Evolutionary conservation across 2,888 invertebrate species (phyloP).

Genomic region (Stratiomys singularior): DNA sequence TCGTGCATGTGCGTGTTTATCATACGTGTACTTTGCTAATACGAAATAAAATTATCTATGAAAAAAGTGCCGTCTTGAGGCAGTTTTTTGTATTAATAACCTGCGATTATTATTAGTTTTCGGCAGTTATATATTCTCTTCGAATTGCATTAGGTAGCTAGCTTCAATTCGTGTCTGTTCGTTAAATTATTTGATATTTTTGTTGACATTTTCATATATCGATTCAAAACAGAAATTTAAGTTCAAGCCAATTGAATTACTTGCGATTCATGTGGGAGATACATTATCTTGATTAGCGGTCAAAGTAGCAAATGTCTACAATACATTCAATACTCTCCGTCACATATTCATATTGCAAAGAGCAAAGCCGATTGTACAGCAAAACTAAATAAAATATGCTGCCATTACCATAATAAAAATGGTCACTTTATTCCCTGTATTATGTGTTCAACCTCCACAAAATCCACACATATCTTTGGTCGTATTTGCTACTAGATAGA

Average conservation of each 20-base stretch:
- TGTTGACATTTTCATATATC: neutral
- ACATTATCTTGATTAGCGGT: neutral
- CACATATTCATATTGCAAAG: neutral
- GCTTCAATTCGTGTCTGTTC: no score
- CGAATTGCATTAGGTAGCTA: no score
- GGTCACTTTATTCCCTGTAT: constrained; percentile 54
- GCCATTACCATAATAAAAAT: constrained; percentile 55
- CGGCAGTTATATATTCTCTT: no score
- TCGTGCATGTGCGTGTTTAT: no score
- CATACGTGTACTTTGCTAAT: no score
- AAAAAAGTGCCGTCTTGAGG: no score
- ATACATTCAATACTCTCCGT: neutral
- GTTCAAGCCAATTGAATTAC: neutral
- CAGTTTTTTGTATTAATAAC: no score
- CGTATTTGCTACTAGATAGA: neutral
- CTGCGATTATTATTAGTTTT: no score
- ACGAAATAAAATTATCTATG: no score
- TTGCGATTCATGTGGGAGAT: neutral
- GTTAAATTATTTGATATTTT: neutral
- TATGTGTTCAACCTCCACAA: constrained; percentile 49
- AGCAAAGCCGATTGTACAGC: no score
- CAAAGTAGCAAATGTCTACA: no score
- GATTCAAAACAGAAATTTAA: neutral
- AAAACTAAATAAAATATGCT: constrained; percentile 53
- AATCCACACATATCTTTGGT: neutral